Percentiles rank a stretch among this genome's conserved stretches.
Conservation (phyloP, 2,797 vertebrate species). For the Labroides dimidiatus region DNA sequence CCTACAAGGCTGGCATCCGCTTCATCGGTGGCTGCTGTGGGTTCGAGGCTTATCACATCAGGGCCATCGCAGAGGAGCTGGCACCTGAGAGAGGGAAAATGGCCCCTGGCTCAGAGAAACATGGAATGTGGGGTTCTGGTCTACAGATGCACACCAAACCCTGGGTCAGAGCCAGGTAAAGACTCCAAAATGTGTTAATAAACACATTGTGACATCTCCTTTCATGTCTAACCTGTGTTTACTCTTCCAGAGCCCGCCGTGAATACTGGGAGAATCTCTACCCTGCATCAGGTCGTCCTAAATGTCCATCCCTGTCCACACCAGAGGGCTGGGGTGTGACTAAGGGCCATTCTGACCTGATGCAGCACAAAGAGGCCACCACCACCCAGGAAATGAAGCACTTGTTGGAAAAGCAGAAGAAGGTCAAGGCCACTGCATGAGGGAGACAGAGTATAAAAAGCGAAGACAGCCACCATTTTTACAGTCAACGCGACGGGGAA, state of each 20-base stretch:
- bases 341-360: conserved; percentile 88
- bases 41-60: conserved; percentile 90
- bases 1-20: conserved; percentile 87
- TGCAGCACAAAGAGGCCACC: conserved; percentile 93
- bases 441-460: background rate
- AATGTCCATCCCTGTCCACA: conserved; percentile 86
- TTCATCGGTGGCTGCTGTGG: conserved; percentile 92
- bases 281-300: conserved; percentile 89
- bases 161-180: conserved; percentile 91
- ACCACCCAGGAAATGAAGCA: conserved; percentile 69
- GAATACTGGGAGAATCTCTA: conserved; percentile 91
- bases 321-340: conserved; percentile 93
- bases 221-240: background rate
- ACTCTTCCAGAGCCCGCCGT: conserved; percentile 82
- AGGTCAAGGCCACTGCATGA: conserved; percentile 58
- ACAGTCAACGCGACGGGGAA: background rate
- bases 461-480: background rate
- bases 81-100: conserved; percentile 85
- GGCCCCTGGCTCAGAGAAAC: conserved; percentile 87
- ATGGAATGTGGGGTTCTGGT: conserved; percentile 83
- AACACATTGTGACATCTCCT: background rate
- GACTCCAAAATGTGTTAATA: background rate
- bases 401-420: conserved; percentile 69
- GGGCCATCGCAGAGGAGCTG: conserved; percentile 90
- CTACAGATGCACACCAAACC: conserved; percentile 92